Evolutionary conservation across 2,113 vertebrate genomes (phyloP).

Genomic region (Ictalurus furcatus): DNA sequence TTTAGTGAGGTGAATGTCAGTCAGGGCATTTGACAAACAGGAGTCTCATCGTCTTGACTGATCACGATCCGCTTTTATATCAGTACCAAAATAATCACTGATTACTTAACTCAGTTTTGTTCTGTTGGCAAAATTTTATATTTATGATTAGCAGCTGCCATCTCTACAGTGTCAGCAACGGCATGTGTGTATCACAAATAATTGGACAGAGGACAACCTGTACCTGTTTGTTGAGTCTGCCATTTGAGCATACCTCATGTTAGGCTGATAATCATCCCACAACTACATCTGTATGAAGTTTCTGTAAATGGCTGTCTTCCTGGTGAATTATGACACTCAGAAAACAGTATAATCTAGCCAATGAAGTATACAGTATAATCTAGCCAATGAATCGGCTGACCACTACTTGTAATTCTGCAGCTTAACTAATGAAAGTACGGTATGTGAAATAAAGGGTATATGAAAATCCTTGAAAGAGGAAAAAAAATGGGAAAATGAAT

Average conservation of each 20-base stretch:
- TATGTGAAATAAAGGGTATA: constrained; percentile 14
- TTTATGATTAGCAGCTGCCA: not conserved
- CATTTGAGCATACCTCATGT: not conserved
- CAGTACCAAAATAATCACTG: not conserved
- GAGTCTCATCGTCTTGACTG: not conserved
- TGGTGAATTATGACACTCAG: not conserved
- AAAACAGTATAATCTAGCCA: too few species aligned
- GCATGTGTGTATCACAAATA: not conserved
- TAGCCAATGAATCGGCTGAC: not conserved
- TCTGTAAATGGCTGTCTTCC: not conserved
- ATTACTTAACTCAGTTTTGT: not conserved
- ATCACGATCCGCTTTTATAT: not conserved
- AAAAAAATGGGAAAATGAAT: not conserved
- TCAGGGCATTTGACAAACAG: not conserved
- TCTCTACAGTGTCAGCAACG: not conserved
- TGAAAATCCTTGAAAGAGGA: not conserved
- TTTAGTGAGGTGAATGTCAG: not conserved
- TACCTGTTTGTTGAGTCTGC: not conserved
- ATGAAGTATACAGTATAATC: not conserved
- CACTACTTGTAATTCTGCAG: not conserved
- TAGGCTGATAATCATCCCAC: not conserved
- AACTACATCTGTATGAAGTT: not conserved
- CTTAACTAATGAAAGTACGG: not conserved
- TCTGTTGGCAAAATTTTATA: not conserved
- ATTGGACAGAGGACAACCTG: not conserved